Base-by-base conservation (phyloP, 30 jellyfish, hydroid and myxozoan species). In the Pseudorhiza aurosa region DNA sequence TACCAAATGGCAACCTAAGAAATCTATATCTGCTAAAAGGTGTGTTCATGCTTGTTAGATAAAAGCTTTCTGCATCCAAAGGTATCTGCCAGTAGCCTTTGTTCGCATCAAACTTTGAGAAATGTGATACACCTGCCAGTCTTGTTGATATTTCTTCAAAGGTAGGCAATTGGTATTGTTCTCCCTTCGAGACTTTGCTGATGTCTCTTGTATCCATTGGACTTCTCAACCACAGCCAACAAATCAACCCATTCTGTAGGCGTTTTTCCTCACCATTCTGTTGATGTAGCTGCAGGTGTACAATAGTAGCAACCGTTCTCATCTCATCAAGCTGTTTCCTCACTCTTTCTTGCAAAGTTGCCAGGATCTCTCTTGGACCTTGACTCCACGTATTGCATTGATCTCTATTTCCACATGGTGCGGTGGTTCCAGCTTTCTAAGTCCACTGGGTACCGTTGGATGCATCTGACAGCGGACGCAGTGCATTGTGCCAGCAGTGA, bases 351-450 rank as follows among this genome's bases (percentile, higher is more conserved):
- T 77, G 47, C 14, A 81, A 46, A 10, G 77, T 51, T 6, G 58
- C 76, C 4, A 86, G 93, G 2, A 81, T 37, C 46, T 44, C 27
- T 19, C 93, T 47, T 18, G 93, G 93, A n/a, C n/a, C n/a, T n/a
- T n/a, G n/a, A n/a, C n/a, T n/a, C n/a, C n/a, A n/a, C n/a, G n/a
- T n/a, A n/a, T n/a, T n/a, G n/a, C n/a, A n/a, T n/a, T n/a, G n/a
- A n/a, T n/a, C n/a, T n/a, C n/a, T n/a, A n/a, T n/a, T n/a, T n/a
- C n/a, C n/a, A n/a, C n/a, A n/a, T n/a, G n/a, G n/a, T n/a, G n/a
- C n/a, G n/a, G n/a, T n/a, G n/a, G n/a, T n/a, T n/a, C n/a, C n/a
- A n/a, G n/a, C n/a, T n/a, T n/a, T n/a, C n/a, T n/a, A n/a, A n/a
- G n/a, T n/a, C n/a, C n/a, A n/a, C n/a, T n/a, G n/a, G n/a, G n/a